Evolutionary conservation across 2,113 vertebrate genomes (phyloP), one percentile per base, ranked within the genome.

Genomic region (Ibidorhyncha struthersii): DNA sequence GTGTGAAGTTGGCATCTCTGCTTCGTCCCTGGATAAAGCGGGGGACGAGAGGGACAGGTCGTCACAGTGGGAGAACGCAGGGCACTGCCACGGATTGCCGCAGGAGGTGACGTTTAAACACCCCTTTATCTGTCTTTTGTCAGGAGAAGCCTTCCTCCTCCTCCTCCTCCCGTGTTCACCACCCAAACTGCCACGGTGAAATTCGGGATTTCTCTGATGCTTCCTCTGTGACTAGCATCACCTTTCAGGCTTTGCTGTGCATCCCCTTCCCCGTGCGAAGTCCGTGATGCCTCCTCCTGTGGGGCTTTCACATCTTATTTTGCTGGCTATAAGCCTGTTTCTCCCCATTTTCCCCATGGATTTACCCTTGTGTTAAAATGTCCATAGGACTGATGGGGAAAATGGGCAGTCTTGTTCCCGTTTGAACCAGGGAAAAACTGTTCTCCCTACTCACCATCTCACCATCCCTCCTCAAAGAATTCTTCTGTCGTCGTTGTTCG

Each of bases 51-150:
- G 49, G 67, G 40, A 30, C 43, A 38, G 63, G 61, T 50, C 4
- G 11, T 36, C 52, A 8, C 77, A 23, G 63, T 0, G 0, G 16
- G 29, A 34, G 55, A 79, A 47, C 6, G 5, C n/a, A n/a, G 49
- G 77, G 40, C 49, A 15, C 55, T 55, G 83, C 47, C 63, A 6
- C 3, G 8, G 41, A 6, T 36, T 19, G 50, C 58, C 3, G 3
- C 25, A 17, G 41, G 32, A 47, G 12, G 26, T 65, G 79, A 45
- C 27, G 19, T 77, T 73, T n/a, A 43, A 53, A 36, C 12, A 26
- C 25, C 63, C 16, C 8, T 92, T 76, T 10, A 19, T 36, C 21
- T 49, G 32, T 22, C 29, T 49, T 77, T 40, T 58, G 26, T 71
- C 47, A n/a, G 34, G 29, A 40, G 56, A 74, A 82, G 8, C 21